phyloP scores from a whole-genome alignment of 2,888 invertebrate species.

The Lottia scabra region DNA sequence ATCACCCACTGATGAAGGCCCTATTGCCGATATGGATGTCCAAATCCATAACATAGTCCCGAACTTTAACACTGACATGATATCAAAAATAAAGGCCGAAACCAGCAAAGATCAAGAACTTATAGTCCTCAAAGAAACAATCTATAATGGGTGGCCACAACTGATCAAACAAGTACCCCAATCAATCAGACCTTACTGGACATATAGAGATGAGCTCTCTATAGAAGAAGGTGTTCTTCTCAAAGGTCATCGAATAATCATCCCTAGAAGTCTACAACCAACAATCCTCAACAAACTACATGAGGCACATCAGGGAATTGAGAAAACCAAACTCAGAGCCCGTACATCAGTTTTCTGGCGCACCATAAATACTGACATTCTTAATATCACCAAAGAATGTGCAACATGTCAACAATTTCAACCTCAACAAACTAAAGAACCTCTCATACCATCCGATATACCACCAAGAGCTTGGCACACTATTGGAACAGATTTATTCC shows the following conservation, averaged over 20 bases:
- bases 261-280: neutral
- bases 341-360: constrained; percentile 24
- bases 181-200: constrained; percentile 12
- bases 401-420: constrained; percentile 2
- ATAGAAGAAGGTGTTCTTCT: constrained; percentile 26
- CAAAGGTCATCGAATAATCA: constrained; percentile 1
- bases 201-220: constrained; percentile 23
- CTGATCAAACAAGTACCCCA: constrained; percentile 8
- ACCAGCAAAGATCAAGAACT: constrained; percentile 13
- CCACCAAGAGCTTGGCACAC: too few species aligned
- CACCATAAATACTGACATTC: constrained; percentile 26
- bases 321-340: constrained; percentile 7
- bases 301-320: constrained; percentile 7
- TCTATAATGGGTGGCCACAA: constrained; percentile 21
- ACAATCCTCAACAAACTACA: constrained; percentile 9
- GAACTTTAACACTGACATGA: neutral
- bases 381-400: constrained; percentile 10
- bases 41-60: neutral
- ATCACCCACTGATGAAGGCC: neutral
- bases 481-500: too few species aligned
- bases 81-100: constrained; percentile 1
- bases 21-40: neutral
- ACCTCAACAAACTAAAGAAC: neutral
- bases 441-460: too few species aligned
- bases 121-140: constrained; percentile 12